A percentile compares a stretch with the other conserved stretches of the same genome.
Evolutionary conservation across 2,888 invertebrate genomes (phyloP).

Genomic region (Sceliomorpha sp.): DNA sequence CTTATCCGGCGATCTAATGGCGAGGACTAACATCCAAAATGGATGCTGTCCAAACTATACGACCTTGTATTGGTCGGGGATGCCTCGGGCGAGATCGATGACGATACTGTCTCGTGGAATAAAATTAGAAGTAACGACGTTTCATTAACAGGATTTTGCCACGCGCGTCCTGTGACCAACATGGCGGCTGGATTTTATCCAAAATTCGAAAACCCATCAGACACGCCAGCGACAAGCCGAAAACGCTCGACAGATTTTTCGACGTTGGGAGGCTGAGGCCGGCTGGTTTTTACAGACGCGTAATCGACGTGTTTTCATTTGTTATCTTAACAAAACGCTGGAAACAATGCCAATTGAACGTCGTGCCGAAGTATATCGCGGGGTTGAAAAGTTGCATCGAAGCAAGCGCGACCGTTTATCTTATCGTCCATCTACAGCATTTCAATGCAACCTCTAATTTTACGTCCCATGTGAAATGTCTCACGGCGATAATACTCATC

Average conservation of each 20-base stretch:
- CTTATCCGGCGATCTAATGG: conserved; percentile 71
- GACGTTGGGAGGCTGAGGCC: too few species aligned
- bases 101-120: background rate
- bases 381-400: background rate
- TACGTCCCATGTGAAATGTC: conserved; percentile 64
- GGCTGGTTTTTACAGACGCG: too few species aligned
- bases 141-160: conserved; percentile 2
- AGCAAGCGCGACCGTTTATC: conserved; percentile 55
- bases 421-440: conserved; percentile 65
- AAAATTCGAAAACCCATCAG: too few species aligned
- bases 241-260: too few species aligned
- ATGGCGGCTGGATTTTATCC: too few species aligned
- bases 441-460: conserved; percentile 69
- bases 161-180: too few species aligned
- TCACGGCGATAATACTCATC: conserved; percentile 64
- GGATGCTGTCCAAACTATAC: conserved; percentile 48
- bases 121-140: too few species aligned
- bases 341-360: conserved; percentile 20
- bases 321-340: background rate
- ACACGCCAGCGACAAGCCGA: too few species aligned
- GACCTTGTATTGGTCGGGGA: conserved; percentile 17
- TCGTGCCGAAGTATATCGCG: conserved; percentile 5
- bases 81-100: conserved; percentile 21
- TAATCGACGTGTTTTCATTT: background rate
- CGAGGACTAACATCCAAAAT: conserved; percentile 68